Evolutionary conservation across 2,797 vertebrate species (phyloP).

Genomic region (Alectoris magna): DNA sequence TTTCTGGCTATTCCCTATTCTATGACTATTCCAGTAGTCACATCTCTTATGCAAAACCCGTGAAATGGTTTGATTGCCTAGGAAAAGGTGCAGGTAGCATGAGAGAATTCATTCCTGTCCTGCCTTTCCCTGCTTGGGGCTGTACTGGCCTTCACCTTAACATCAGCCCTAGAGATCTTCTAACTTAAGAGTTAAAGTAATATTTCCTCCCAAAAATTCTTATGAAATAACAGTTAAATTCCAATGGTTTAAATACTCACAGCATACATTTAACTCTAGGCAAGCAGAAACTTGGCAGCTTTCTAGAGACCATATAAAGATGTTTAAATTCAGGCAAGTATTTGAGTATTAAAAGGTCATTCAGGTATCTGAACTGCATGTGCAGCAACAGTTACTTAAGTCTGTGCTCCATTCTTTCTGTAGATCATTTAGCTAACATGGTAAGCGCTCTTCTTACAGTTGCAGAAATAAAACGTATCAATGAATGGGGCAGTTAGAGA

Average conservation of each 20-base stretch:
- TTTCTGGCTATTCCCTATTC: accelerated
- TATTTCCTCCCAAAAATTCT: neutral
- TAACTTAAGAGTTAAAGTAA: neutral
- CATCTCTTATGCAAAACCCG: neutral
- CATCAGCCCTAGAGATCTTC: neutral
- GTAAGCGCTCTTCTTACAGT: neutral
- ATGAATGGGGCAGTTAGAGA: neutral
- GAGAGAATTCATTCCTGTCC: neutral
- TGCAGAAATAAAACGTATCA: neutral
- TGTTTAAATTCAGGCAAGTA: neutral
- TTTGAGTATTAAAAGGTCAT: neutral
- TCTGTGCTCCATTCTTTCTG: neutral
- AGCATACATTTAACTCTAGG: neutral
- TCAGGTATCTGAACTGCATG: neutral
- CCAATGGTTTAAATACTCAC: neutral
- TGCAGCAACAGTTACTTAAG: neutral
- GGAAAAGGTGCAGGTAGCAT: neutral
- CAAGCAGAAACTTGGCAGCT: neutral
- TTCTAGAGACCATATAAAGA: neutral
- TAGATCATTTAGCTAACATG: neutral
- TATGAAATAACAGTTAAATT: neutral
- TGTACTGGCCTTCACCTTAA: neutral
- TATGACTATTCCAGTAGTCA: accelerated
- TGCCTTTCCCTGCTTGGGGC: neutral
- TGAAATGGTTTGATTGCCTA: neutral